Evolutionary conservation across 2,888 invertebrate genomes (phyloP).

Genomic region (Philonicus albiceps): DNA sequence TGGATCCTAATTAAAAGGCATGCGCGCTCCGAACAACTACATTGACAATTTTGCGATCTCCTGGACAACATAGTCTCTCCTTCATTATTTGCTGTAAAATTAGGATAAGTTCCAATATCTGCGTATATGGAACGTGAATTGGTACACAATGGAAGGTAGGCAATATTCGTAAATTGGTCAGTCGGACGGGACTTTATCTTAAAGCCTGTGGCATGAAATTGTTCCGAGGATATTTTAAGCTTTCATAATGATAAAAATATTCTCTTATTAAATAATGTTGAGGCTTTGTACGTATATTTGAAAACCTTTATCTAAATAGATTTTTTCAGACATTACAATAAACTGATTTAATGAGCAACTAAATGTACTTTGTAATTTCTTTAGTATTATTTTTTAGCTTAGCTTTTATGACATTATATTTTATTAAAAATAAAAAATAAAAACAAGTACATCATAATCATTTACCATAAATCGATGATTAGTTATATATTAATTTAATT

Average conservation of each 20-base stretch:
- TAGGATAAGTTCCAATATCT: neutral
- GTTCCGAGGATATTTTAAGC: neutral
- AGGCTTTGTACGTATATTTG: neutral
- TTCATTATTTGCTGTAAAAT: neutral
- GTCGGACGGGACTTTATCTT: neutral
- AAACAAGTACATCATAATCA: too few species aligned
- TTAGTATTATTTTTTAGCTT: too few species aligned
- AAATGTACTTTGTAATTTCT: neutral
- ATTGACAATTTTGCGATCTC: neutral
- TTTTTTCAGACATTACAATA: neutral
- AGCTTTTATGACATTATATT: too few species aligned
- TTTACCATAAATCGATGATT: too few species aligned
- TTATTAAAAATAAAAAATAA: too few species aligned
- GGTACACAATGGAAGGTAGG: neutral
- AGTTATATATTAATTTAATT: too few species aligned
- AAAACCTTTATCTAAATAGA: neutral
- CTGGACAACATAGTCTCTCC: neutral
- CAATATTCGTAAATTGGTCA: conserved; percentile 18
- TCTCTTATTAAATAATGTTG: neutral
- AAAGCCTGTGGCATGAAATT: neutral
- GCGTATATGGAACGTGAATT: neutral
- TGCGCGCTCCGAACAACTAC: neutral
- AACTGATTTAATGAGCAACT: neutral
- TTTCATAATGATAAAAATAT: neutral
- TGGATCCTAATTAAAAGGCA: neutral